These are phyloP conservation scores for Trichogramma dendrolimi DNA, from an alignment of 2,888 invertebrate genomes.

Conservation along the genomic window DNA sequence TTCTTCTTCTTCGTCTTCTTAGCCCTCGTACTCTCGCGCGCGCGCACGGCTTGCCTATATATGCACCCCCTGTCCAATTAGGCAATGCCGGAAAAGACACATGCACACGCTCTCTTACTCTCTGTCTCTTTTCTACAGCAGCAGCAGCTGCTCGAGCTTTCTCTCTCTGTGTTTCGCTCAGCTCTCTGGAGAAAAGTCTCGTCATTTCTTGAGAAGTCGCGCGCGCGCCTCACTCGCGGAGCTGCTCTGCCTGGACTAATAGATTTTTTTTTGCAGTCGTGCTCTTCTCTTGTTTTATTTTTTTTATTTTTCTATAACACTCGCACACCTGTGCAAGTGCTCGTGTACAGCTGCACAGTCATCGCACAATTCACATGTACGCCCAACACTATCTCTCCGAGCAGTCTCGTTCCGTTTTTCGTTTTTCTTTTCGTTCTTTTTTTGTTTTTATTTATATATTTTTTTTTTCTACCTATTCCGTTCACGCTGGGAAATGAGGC, in stretches of 20 bases:
- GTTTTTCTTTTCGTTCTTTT: conserved; percentile 6
- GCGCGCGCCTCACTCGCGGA: not conserved
- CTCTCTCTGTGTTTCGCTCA: not conserved
- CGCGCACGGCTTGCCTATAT: conserved; percentile 1
- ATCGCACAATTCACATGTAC: too few relatives aligned
- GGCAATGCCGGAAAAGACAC: conserved; percentile 29
- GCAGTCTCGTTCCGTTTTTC: not conserved
- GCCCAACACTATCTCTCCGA: too few relatives aligned
- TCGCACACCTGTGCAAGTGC: too few relatives aligned
- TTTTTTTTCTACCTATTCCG: not conserved
- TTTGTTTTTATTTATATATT: not conserved
- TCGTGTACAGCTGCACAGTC: too few relatives aligned
- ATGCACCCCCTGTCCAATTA: conserved; percentile 25
- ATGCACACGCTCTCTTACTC: conserved; percentile 7
- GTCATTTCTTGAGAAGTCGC: not conserved
- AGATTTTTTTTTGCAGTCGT: conserved; percentile 21
- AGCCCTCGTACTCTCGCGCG: conserved; percentile 8
- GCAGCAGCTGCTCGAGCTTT: not conserved
- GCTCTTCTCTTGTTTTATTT: not conserved
- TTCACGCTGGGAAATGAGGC: not conserved
- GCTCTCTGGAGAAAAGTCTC: not conserved
- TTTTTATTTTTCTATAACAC: not conserved
- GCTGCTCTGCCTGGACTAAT: conserved; percentile 17
- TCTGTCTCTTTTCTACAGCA: not conserved
- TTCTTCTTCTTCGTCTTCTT: not conserved